Conservation (phyloP, 2,888 invertebrate species). For the Caenorhabditis auriculariae region DNA sequence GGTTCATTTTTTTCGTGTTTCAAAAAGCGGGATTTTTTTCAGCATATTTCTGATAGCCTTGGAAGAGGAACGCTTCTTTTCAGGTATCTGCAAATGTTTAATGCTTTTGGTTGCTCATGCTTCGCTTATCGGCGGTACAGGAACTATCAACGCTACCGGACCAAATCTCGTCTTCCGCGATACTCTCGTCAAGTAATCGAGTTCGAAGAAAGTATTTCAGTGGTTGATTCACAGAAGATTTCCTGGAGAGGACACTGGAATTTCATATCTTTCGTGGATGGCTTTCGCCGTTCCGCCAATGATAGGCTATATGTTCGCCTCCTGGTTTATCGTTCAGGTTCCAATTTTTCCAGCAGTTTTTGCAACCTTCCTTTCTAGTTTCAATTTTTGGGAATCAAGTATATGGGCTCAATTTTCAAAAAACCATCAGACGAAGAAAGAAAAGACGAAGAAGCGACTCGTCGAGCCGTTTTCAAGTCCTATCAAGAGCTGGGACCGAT, state of each 20-base stretch:
- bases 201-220: not conserved
- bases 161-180: conserved; percentile 46
- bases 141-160: conserved; percentile 52
- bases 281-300: conserved; percentile 49
- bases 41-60: not conserved
- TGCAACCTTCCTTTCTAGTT: conserved; percentile 13
- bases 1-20: not conserved
- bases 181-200: conserved; percentile 32
- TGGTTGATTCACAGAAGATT: conserved; percentile 23
- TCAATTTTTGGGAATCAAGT: conserved; percentile 40
- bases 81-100: conserved; percentile 46
- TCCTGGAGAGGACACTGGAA: conserved; percentile 38
- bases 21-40: no score
- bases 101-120: conserved; percentile 51
- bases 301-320: conserved; percentile 49
- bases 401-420: conserved; percentile 33
- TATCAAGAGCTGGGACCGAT: conserved; percentile 45
- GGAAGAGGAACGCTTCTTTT: not conserved
- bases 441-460: conserved; percentile 29
- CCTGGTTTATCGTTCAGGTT: conserved; percentile 47
- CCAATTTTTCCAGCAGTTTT: not conserved
- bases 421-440: conserved; percentile 33
- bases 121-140: conserved; percentile 48
- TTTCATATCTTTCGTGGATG: conserved; percentile 51
- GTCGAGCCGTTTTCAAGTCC: conserved; percentile 28